These are phyloP conservation scores for Choloepus didactylus DNA, from an alignment of 2,797 vertebrate species.

Conservation along the genomic window DNA sequence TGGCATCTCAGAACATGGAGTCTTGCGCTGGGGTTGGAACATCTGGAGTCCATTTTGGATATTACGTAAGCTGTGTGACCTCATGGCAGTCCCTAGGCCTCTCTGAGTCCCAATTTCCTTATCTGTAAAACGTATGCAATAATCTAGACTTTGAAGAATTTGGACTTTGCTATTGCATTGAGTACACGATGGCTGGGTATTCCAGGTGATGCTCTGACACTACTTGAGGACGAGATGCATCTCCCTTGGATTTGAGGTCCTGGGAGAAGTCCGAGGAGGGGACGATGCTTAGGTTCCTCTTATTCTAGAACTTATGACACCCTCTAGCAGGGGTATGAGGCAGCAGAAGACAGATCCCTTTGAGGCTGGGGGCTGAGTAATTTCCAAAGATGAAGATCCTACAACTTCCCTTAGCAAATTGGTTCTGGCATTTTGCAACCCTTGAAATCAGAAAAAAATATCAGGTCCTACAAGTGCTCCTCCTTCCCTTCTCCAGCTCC, in stretches of 20 bases:
- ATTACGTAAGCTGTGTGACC: slow-evolving; percentile 30
- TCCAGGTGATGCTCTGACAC: not conserved
- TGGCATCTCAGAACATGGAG: not conserved
- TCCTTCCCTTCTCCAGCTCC: not conserved
- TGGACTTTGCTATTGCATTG: not conserved
- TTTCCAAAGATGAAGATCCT: not conserved
- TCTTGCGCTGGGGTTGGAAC: not conserved
- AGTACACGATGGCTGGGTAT: accelerated
- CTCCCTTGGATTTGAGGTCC: not conserved
- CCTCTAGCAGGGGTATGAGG: not conserved
- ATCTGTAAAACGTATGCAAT: not conserved
- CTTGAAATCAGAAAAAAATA: not conserved
- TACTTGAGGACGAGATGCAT: accelerated
- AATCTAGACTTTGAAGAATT: not conserved
- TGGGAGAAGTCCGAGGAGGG: not conserved
- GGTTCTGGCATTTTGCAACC: not conserved
- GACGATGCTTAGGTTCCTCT: not conserved
- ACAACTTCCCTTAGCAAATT: not conserved
- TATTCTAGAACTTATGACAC: not conserved
- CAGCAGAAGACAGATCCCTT: not conserved
- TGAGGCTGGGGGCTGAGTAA: not conserved
- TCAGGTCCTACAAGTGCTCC: too few relatives aligned
- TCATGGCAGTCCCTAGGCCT: not conserved
- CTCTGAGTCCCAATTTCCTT: not conserved
- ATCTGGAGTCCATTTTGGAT: not conserved